Base-by-base conservation (phyloP, 64 coral and sea anemone genomes). In the Montipora efflorescens region DNA sequence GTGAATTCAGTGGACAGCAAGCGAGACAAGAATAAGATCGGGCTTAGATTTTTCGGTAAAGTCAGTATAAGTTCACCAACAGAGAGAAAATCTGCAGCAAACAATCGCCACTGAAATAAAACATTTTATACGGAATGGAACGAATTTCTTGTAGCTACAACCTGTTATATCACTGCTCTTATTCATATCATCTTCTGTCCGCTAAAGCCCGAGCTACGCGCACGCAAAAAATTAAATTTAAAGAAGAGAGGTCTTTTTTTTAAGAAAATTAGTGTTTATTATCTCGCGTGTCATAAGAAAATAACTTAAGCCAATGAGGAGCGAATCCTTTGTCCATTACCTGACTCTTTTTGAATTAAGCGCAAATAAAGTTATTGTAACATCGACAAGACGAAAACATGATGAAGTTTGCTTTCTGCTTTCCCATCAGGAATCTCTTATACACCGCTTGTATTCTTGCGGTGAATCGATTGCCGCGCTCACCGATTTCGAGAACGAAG, bases 311-410 rank as follows among this genome's bases (percentile, higher is more conserved):
- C 82, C 82, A 86, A 86, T 86, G n/a, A 11, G 46, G 28, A 72
- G 9, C 66, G 19, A 71, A 14, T 16, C 45, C 66, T 86, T 86
- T 86, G 82, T 86, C 61, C 44, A 68, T 84, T 67, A 49, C 81
- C 71, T 86, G 46, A 72, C 64, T 86, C 66, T 86, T 72, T 86
- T 72, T 86, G 66, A 86, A 86, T 86, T 86, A 86, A 86, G 18
- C 62, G 64, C 82, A 86, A 86, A 86, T 72, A 86, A 62, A 71
- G 68, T 86, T 45, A 86, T 86, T 86, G 82, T 86, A 19, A 86
- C 47, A 86, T 86, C 82, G 62, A 86, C 82, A 51, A 86, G 68
- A 14, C 82, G 43, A 71, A 86, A 86, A 86, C 82, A 86, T 49
- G 36, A 72, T 69, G 46, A 86, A 72, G 82, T 86, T 86, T 86